These are phyloP conservation scores for Cottoperca gobio DNA, from an alignment of 2,797 vertebrate species.

Conservation along the genomic window DNA sequence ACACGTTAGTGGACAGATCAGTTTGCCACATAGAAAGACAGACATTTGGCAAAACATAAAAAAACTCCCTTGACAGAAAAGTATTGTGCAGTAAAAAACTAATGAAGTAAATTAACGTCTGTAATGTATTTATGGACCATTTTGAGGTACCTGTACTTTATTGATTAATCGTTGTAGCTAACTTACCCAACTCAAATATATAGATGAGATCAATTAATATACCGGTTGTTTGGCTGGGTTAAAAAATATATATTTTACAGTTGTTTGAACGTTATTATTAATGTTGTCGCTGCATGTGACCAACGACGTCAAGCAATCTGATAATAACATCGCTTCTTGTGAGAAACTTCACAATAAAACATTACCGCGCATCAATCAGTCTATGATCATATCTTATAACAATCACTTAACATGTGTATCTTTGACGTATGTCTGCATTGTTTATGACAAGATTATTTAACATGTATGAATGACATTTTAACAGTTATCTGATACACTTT, in stretches of 20 bases:
- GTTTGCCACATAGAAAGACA: no score
- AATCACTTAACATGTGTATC: fast-evolving
- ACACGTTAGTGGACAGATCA: not conserved
- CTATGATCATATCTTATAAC: no score
- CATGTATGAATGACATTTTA: fast-evolving
- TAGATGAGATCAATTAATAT: not conserved
- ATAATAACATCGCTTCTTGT: not conserved
- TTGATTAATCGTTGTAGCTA: not conserved
- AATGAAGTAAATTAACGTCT: not conserved
- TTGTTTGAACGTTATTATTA: not conserved
- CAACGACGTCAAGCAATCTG: not conserved
- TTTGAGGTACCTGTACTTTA: not conserved
- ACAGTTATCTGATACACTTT: fast-evolving
- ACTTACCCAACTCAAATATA: not conserved
- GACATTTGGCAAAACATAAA: not conserved
- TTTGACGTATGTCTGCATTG: fast-evolving
- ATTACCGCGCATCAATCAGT: fast-evolving
- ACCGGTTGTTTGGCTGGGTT: not conserved
- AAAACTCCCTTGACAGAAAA: not conserved
- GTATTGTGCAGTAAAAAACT: not conserved
- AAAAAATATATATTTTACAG: no score
- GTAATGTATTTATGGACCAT: not conserved
- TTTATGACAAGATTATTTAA: fast-evolving
- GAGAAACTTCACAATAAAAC: constrained; percentile 26
- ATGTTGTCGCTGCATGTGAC: not conserved